Evolutionary conservation across 2,113 vertebrate genomes (phyloP), one percentile per base, ranked within the genome.

Genomic region (Callaeas wilsoni): DNA sequence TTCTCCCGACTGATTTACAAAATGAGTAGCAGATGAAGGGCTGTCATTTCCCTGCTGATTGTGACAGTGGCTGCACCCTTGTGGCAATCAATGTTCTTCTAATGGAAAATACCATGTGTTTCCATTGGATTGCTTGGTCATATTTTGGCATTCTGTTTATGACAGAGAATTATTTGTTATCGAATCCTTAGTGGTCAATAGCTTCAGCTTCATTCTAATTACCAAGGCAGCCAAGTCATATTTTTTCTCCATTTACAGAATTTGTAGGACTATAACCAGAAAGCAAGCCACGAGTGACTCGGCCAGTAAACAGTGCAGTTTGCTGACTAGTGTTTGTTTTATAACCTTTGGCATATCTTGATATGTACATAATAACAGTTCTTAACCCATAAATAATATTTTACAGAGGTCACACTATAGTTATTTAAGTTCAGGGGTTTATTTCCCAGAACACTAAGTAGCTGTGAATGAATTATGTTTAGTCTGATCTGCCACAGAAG

Each of bases 391-490:
- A 98, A 98, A 97, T 98, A 97, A 98, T 98, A 98, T 97, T 98
- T 98, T 97, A 98, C 97, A 97, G 98, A 97, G 97, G 97, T 98
- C 97, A 98, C 96, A 93, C 97, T 87, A 62, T 97, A 97, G 95
- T 97, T 98, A 97, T 97, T 97, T 97, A 97, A 96, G 97, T 98
- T 98, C 95, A 97, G 97, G 93, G 97, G 93, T 97, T 98, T 98
- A 96, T 97, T 97, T 98, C 97, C 97, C 98, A 96, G 96, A 97
- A 96, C 97, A 97, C 96, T 97, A 97, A 98, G 98, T 97, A 98
- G 97, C 97, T 97, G 97, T 96, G 97, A 98, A 97, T 97, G 97
- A 97, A 97, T 97, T 97, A 98, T 97, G 97, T 97, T 98, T 98
- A 98, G 97, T 97, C 97, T 98, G 97, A 98, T 97, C 96, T 96